These are phyloP conservation scores for Pempheris klunzingeri DNA, from an alignment of 2,797 vertebrate species.

Conservation along the genomic window DNA sequence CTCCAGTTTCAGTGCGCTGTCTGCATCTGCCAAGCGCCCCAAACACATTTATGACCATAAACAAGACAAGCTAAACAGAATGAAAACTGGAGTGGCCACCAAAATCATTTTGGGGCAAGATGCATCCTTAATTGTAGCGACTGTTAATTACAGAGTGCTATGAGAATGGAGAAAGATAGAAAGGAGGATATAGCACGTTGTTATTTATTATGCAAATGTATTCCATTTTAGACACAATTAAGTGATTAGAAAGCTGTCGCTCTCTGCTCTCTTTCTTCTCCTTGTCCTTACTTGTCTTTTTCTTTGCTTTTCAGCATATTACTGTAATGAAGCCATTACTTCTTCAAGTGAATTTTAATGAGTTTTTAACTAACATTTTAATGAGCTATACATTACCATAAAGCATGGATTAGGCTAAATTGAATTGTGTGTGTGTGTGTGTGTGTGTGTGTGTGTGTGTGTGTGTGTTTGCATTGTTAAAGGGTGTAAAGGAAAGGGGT, in stretches of 20 bases:
- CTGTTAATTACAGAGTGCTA: slow-evolving; percentile 88
- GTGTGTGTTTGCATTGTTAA: slow-evolving; percentile 60
- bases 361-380: slow-evolving; percentile 97
- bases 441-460: slow-evolving; percentile 48
- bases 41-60: slow-evolving; percentile 58
- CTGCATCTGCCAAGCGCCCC: slow-evolving; percentile 61
- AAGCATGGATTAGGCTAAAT: slow-evolving; percentile 92
- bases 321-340: slow-evolving; percentile 96
- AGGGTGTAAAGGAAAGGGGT: slow-evolving; percentile 82
- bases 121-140: slow-evolving; percentile 87
- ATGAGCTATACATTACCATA: slow-evolving; percentile 95
- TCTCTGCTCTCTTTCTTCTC: slow-evolving; percentile 83
- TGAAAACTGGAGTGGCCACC: slow-evolving; percentile 75
- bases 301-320: slow-evolving; percentile 90
- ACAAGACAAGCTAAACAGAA: slow-evolving; percentile 67
- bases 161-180: slow-evolving; percentile 78
- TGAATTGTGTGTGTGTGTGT: slow-evolving; percentile 81
- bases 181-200: slow-evolving; percentile 80
- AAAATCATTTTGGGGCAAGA: slow-evolving; percentile 85
- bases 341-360: slow-evolving; percentile 95
- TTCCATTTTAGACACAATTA: slow-evolving; percentile 93
- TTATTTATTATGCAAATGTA: slow-evolving; percentile 93
- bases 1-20: slow-evolving; percentile 69
- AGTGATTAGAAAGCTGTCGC: slow-evolving; percentile 92
- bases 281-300: slow-evolving; percentile 83